Evolutionary conservation across 92 coral and sea anemone species (phyloP).

Genomic region (Actinernus sp.): DNA sequence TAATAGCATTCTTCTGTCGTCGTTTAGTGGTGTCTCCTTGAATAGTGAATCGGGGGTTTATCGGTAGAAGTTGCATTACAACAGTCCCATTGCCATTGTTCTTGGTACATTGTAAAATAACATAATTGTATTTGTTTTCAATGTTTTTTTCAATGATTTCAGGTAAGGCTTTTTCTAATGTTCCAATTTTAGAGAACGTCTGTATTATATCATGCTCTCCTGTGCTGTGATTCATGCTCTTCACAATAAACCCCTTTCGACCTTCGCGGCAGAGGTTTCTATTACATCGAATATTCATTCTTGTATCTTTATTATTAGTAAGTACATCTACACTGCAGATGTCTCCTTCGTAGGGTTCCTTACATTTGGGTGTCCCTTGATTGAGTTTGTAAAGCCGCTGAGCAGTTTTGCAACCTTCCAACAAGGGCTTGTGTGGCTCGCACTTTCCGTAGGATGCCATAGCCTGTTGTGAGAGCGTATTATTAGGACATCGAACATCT

Average conservation of each 20-base stretch:
- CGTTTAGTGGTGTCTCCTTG: conserved; percentile 4
- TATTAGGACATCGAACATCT: conserved; percentile 44
- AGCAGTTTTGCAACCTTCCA: conserved; percentile 56
- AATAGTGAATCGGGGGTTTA: conserved; percentile 51
- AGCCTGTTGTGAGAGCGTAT: conserved; percentile 7
- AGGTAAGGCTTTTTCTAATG: conserved; percentile 48
- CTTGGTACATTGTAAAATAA: conserved; percentile 70
- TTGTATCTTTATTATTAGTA: background rate
- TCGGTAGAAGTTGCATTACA: conserved; percentile 51
- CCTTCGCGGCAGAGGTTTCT: conserved; percentile 26
- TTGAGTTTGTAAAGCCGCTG: conserved; percentile 27
- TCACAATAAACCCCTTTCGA: conserved; percentile 7
- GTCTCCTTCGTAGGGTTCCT: conserved; percentile 24
- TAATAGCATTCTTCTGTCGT: conserved; percentile 46
- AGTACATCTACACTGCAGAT: conserved; percentile 50
- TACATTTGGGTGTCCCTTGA: conserved; percentile 47
- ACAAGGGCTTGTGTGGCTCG: conserved; percentile 65
- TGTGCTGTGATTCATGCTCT: conserved; percentile 46
- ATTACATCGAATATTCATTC: conserved; percentile 34
- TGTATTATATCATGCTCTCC: conserved; percentile 25
- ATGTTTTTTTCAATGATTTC: conserved; percentile 45
- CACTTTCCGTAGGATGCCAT: conserved; percentile 63
- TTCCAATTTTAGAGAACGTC: conserved; percentile 27
- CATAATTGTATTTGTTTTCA: conserved; percentile 46
- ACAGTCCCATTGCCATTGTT: background rate